Conservation (phyloP, 2,113 vertebrate genomes). For the Dasypus novemcinctus region DNA sequence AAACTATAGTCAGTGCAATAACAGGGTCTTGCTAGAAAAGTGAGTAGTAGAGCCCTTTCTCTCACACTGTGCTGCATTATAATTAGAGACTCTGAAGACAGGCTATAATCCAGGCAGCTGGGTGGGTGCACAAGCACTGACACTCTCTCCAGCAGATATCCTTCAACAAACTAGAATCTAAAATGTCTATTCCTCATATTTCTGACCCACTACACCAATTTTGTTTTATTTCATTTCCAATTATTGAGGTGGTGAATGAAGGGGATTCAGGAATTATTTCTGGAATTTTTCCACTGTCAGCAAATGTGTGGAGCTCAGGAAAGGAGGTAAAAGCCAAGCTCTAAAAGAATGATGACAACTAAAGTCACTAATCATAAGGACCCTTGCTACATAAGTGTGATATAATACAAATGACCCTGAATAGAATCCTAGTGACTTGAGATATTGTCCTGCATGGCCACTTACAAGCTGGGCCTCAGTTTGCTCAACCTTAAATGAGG, state of each 20-base stretch:
- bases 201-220: not conserved
- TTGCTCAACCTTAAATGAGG: constrained; percentile 23
- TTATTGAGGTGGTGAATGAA: constrained; percentile 2
- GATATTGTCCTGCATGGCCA: constrained; percentile 9
- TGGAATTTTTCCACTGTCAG: not conserved
- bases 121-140: not conserved
- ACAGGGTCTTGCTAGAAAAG: not conserved
- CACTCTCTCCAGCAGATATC: not conserved
- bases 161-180: not conserved
- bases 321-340: constrained; percentile 19
- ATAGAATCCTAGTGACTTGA: not conserved
- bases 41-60: not conserved
- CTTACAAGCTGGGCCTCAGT: not conserved
- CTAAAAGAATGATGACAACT: not conserved
- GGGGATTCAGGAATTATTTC: not conserved
- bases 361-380: not conserved
- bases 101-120: not conserved
- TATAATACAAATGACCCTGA: not conserved
- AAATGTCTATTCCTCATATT: constrained; percentile 23
- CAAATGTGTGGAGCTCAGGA: constrained; percentile 15
- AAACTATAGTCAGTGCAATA: not conserved
- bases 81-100: not conserved
- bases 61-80: not conserved
- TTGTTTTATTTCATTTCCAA: constrained; percentile 21
- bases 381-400: not conserved